Percentiles rank a stretch among this genome's conserved stretches.
Evolutionary conservation across 2,797 vertebrate genomes (phyloP).

Genomic region (Lates japonicus): DNA sequence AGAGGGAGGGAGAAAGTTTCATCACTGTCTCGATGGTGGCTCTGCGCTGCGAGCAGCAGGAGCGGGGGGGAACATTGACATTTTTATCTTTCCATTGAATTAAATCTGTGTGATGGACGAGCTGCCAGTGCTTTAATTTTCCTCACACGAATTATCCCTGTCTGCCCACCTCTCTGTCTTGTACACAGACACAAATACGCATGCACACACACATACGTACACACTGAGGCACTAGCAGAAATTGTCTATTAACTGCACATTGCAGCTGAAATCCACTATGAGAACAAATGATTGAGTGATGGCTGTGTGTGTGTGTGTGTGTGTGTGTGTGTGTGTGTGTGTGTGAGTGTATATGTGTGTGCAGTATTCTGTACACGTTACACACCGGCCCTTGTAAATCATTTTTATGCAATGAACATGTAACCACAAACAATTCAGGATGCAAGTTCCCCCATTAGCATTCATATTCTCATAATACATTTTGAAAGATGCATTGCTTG

Average conservation of each 20-base stretch:
- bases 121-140: conserved; percentile 91
- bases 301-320: conserved; percentile 23
- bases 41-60: conserved; percentile 69
- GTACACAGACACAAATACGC: conserved; percentile 62
- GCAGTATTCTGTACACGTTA: conserved; percentile 47
- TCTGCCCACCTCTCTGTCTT: conserved; percentile 77
- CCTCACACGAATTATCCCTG: conserved; percentile 89
- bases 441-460: conserved; percentile 65
- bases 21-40: conserved; percentile 76
- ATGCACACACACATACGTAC: conserved; percentile 40
- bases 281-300: conserved; percentile 69
- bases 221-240: conserved; percentile 53
- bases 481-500: conserved; percentile 65
- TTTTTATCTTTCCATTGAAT: conserved; percentile 91
- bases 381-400: conserved; percentile 64
- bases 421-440: conserved; percentile 69
- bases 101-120: conserved; percentile 89
- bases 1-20: conserved; percentile 75
- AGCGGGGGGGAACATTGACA: conserved; percentile 82
- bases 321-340: conserved; percentile 1
- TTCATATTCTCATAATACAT: conserved; percentile 68
- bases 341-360: neutral
- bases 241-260: conserved; percentile 75
- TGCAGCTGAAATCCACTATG: conserved; percentile 61
- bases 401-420: conserved; percentile 69